Conservation (phyloP, 37 sponge, comb jelly and placozoan genomes). For the Oscarella lobularis region DNA sequence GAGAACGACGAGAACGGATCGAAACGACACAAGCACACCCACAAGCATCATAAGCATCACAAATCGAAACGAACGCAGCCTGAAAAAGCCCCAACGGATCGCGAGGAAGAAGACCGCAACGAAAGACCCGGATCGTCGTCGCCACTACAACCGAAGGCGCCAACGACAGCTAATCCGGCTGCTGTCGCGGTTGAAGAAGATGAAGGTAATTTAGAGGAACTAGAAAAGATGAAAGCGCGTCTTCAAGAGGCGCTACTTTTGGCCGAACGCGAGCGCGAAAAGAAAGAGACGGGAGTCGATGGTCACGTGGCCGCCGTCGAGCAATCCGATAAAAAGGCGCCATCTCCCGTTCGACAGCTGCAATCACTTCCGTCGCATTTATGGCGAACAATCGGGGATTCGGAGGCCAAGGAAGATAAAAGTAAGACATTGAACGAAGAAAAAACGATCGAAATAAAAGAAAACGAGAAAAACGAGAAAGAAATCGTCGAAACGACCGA, state of each 20-base stretch:
- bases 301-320: constrained; percentile 38
- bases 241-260: constrained; percentile 13
- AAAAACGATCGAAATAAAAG: background rate
- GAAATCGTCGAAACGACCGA: background rate
- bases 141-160: no score
- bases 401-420: no score
- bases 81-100: background rate
- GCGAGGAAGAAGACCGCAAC: background rate
- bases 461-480: background rate
- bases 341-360: no score
- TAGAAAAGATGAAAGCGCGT: constrained; percentile 23
- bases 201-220: constrained; percentile 6
- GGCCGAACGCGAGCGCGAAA: background rate
- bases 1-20: constrained; percentile 7
- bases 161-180: no score
- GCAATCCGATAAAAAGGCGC: constrained; percentile 21
- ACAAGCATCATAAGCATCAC: constrained; percentile 36
- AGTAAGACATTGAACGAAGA: no score
- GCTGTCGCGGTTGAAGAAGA: constrained; percentile 5
- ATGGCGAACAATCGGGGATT: no score
- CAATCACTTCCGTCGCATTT: no score
- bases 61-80: background rate
- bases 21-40: constrained; percentile 8
- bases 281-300: constrained; percentile 38
- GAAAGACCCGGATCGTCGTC: no score